Evolutionary conservation across 1,140 invertebrate genomes (phyloP).

Genomic region (Melitaea cinxia): DNA sequence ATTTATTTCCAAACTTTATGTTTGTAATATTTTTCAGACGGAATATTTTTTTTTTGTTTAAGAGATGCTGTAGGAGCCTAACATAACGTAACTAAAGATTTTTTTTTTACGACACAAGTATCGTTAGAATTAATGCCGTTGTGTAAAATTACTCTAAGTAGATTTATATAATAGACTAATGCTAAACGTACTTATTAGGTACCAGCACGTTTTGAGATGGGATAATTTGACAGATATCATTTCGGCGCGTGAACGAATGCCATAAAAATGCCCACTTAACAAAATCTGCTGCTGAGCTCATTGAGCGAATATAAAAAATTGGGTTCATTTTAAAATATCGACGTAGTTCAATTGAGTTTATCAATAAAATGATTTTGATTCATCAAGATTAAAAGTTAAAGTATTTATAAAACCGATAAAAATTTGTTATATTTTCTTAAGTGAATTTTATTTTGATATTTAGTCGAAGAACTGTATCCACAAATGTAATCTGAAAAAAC

Average conservation of each 20-base stretch:
- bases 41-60: no score
- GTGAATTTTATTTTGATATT: no score
- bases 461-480: no score
- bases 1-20: no score
- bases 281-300: neutral
- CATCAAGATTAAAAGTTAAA: neutral
- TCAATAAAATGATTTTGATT: neutral
- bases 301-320: neutral
- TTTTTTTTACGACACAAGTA: no score
- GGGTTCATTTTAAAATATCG: neutral
- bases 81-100: no score
- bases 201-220: slow-evolving; percentile 26
- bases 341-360: neutral
- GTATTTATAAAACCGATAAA: no score
- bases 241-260: slow-evolving; percentile 7
- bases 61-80: no score
- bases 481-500: no score
- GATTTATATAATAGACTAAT: neutral
- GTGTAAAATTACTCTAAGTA: neutral
- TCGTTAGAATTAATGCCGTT: no score
- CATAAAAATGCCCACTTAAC: slow-evolving; percentile 23
- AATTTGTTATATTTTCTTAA: no score
- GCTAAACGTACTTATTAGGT: neutral
- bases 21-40: no score
- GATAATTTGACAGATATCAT: slow-evolving; percentile 36